Evolutionary conservation across 1,140 invertebrate species (phyloP).

Genomic region (Aphaenogaster floridana): DNA sequence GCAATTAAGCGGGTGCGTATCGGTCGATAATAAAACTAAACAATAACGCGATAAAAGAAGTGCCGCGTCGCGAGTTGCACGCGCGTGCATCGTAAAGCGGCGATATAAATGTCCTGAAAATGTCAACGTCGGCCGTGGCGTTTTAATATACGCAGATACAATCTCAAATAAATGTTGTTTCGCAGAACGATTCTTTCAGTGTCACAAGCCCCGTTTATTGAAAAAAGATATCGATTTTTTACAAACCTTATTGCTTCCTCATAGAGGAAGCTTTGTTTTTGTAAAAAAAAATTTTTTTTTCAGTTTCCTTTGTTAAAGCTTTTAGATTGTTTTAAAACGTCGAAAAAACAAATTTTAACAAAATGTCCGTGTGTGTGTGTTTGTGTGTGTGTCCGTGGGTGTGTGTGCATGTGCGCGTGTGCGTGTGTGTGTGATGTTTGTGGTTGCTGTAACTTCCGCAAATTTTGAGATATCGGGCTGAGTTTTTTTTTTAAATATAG

Average conservation of each 20-base stretch:
- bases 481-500: too few relatives aligned
- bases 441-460: too few relatives aligned
- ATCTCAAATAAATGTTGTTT: background rate
- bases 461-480: too few relatives aligned
- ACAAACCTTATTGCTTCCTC: background rate
- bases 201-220: background rate
- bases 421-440: too few relatives aligned
- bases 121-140: conserved; percentile 26
- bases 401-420: too few relatives aligned
- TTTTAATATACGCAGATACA: conserved; percentile 24
- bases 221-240: background rate
- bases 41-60: conserved; percentile 50
- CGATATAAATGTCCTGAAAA: conserved; percentile 27
- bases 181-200: background rate
- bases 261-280: too few relatives aligned
- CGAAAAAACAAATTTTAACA: too few relatives aligned
- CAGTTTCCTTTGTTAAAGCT: too few relatives aligned
- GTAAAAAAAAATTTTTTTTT: too few relatives aligned
- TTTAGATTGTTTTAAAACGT: too few relatives aligned
- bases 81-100: conserved; percentile 7
- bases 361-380: too few relatives aligned
- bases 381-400: too few relatives aligned
- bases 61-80: background rate
- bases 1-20: conserved; percentile 51
- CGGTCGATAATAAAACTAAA: conserved; percentile 57